A percentile compares a stretch with the other conserved stretches of the same genome.
Evolutionary conservation across 1,140 invertebrate genomes (phyloP).

Genomic region (Cydia strobilella): DNA sequence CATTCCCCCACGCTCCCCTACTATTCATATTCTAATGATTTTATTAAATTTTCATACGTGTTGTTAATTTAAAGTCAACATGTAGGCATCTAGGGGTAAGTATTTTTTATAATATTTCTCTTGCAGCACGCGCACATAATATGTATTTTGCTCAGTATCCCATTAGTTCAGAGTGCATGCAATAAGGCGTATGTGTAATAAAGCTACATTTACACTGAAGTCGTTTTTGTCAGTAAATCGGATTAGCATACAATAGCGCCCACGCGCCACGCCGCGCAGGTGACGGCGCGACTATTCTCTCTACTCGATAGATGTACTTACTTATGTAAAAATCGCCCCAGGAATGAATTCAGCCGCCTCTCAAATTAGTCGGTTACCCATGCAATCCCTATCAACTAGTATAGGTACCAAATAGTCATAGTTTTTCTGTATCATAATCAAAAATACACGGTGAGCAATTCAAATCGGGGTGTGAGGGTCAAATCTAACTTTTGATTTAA

Average conservation of each 20-base stretch:
- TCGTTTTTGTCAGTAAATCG: not conserved
- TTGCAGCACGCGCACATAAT: not conserved
- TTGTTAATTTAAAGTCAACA: too few species aligned
- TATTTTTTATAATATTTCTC: not conserved
- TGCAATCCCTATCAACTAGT: not conserved
- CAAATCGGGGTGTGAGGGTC: too few species aligned
- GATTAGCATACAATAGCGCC: slow-evolving; percentile 73
- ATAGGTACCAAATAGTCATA: too few species aligned
- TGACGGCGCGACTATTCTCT: slow-evolving; percentile 46
- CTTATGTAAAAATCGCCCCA: slow-evolving; percentile 1
- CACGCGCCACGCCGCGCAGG: slow-evolving; percentile 57
- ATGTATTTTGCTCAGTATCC: not conserved
- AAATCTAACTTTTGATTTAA: too few species aligned
- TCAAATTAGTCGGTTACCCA: not conserved
- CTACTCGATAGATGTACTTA: not conserved
- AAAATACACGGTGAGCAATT: too few species aligned
- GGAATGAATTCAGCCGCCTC: not conserved
- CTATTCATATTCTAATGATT: too few species aligned
- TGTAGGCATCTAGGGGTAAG: too few species aligned
- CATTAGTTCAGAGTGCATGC: not conserved
- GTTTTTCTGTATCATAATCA: too few species aligned
- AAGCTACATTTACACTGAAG: not conserved
- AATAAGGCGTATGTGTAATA: slow-evolving; percentile 5
- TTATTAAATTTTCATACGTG: too few species aligned
- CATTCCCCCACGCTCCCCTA: too few species aligned